Conservation (phyloP, 1,140 invertebrate species). For the Pentalonia nigronervosa region DNA sequence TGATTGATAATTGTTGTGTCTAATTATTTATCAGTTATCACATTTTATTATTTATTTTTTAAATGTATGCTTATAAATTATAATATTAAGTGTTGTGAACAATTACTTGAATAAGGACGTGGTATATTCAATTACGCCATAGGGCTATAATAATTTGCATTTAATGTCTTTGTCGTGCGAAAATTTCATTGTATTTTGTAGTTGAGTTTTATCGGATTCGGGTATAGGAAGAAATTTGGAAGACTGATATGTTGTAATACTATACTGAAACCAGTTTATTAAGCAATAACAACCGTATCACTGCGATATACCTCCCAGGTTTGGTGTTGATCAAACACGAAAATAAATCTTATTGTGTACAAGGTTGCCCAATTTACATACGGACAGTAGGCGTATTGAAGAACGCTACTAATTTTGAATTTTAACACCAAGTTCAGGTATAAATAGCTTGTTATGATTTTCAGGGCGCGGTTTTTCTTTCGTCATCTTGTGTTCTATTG, state of each 20-base stretch:
- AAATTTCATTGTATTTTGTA: neutral
- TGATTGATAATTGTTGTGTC: neutral
- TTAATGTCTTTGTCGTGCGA: neutral
- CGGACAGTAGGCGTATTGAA: slow-evolving; percentile 42
- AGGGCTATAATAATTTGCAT: neutral
- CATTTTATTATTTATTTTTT: no score
- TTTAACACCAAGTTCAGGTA: slow-evolving; percentile 45
- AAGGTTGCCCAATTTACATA: slow-evolving; percentile 45
- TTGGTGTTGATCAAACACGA: slow-evolving; percentile 33
- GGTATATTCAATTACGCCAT: neutral
- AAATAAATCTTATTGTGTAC: slow-evolving; percentile 44
- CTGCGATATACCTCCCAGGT: slow-evolving; percentile 25
- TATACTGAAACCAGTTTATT: slow-evolving; percentile 46
- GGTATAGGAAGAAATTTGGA: neutral
- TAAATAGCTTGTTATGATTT: slow-evolving; percentile 48
- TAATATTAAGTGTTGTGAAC: neutral
- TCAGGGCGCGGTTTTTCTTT: slow-evolving; percentile 44
- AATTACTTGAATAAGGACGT: neutral
- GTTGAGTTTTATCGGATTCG: neutral
- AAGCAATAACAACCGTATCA: slow-evolving; percentile 31
- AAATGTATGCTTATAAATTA: neutral
- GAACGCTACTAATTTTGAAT: slow-evolving; percentile 51
- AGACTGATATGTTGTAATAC: slow-evolving; percentile 12
- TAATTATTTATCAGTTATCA: no score
- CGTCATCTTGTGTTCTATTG: slow-evolving; percentile 43